phyloP scores from a whole-genome alignment of 2,113 vertebrate genomes.

The Coregonus clupeaformis region DNA sequence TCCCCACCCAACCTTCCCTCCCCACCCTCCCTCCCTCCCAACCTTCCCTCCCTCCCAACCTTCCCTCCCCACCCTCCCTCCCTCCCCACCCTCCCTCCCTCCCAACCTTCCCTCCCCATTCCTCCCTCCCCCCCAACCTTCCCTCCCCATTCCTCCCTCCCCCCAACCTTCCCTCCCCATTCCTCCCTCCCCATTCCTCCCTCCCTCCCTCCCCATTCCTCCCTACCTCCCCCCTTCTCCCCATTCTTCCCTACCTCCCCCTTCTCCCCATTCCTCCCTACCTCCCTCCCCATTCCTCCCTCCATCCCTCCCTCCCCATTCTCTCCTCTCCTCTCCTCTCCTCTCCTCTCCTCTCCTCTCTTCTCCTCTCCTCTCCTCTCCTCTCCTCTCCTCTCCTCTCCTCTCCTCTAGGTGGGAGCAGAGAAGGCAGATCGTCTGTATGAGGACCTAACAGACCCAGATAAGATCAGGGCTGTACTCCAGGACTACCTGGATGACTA shows the following conservation, averaged over 20 bases:
- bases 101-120: neutral
- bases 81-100: neutral
- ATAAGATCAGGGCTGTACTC: slow-evolving; percentile 77
- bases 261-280: neutral
- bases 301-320: neutral
- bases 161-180: neutral
- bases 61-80: too few species aligned
- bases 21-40: neutral
- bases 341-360: neutral
- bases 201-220: neutral
- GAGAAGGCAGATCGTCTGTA: slow-evolving; percentile 74
- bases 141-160: neutral
- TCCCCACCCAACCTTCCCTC: too few species aligned
- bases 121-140: neutral
- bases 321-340: neutral
- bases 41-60: neutral
- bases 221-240: neutral
- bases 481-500: slow-evolving; percentile 86
- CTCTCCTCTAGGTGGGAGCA: slow-evolving; percentile 57
- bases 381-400: neutral
- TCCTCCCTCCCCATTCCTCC: neutral
- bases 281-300: too few species aligned
- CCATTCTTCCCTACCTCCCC: neutral
- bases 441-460: slow-evolving; percentile 78
- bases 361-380: too few species aligned